These are phyloP conservation scores for Lutra lutra DNA, from an alignment of 2,797 vertebrate species.

Conservation along the genomic window DNA sequence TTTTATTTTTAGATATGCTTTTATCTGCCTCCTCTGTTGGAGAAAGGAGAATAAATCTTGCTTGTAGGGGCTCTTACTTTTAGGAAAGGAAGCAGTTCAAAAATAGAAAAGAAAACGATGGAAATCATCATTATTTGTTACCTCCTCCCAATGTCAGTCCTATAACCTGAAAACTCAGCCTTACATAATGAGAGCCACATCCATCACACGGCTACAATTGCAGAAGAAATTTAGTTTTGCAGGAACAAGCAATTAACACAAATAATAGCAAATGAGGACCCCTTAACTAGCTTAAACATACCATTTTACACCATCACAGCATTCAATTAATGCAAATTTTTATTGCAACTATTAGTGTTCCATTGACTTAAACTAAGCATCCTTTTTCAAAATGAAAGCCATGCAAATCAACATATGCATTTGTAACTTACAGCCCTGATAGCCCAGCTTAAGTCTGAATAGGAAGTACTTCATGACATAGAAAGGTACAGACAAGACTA, in stretches of 20 bases:
- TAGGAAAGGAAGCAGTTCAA: not conserved
- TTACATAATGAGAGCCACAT: not conserved
- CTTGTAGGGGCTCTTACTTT: not conserved
- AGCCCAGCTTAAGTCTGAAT: not conserved
- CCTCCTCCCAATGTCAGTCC: not conserved
- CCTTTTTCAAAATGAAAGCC: conserved; percentile 19
- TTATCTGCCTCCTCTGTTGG: not conserved
- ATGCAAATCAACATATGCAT: not conserved
- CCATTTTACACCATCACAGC: not conserved
- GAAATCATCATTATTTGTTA: not conserved
- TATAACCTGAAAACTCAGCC: not conserved
- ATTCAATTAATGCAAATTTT: not conserved
- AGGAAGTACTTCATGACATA: not conserved
- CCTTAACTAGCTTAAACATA: not conserved
- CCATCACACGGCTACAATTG: not conserved
- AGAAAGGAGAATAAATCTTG: not conserved
- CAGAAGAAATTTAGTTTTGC: not conserved
- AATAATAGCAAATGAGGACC: not conserved
- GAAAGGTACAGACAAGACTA: not conserved
- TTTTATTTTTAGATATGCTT: conserved; percentile 14
- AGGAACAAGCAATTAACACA: not conserved
- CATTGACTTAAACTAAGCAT: not conserved
- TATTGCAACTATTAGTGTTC: not conserved
- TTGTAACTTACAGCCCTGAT: not conserved
- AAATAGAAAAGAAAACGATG: conserved; percentile 3